A percentile compares a stretch with the other conserved stretches of the same genome.
These are phyloP conservation scores for Monopterus albus DNA, from an alignment of 2,113 vertebrate genomes.

Conservation along the genomic window DNA sequence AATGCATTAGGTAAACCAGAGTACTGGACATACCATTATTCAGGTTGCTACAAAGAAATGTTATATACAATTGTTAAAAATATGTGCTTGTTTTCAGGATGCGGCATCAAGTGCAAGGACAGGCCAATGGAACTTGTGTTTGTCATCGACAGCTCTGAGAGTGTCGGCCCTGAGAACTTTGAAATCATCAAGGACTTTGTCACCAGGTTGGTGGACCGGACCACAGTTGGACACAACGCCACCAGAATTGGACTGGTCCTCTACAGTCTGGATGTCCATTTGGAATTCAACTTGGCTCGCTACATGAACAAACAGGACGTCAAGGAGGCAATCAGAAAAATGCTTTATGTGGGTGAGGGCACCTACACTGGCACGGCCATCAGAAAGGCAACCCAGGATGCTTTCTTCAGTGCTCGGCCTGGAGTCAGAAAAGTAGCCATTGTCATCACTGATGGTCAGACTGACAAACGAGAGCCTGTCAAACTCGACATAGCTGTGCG, in stretches of 20 bases:
- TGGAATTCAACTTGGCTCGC: slow-evolving; percentile 88
- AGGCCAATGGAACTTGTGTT: slow-evolving; percentile 95
- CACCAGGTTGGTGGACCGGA: slow-evolving; percentile 88
- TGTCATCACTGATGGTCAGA: slow-evolving; percentile 90
- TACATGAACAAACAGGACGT: slow-evolving; percentile 85
- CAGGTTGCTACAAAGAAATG: neutral
- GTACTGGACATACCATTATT: neutral
- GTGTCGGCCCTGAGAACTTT: slow-evolving; percentile 93
- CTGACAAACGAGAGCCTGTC: slow-evolving; percentile 89
- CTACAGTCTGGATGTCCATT: slow-evolving; percentile 88
- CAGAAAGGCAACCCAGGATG: slow-evolving; percentile 89
- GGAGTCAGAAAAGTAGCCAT: slow-evolving; percentile 90
- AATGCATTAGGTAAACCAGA: neutral
- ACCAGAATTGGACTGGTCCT: slow-evolving; percentile 91
- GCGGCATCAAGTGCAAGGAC: slow-evolving; percentile 92
- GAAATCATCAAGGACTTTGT: slow-evolving; percentile 94
- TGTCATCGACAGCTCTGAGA: slow-evolving; percentile 95
- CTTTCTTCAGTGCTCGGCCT: slow-evolving; percentile 85
- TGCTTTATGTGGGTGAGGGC: slow-evolving; percentile 91
- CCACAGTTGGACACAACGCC: slow-evolving; percentile 89
- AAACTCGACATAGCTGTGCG: slow-evolving; percentile 88
- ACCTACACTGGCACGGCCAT: slow-evolving; percentile 92
- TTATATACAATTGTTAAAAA: neutral
- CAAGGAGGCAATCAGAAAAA: slow-evolving; percentile 89
- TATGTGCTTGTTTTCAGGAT: slow-evolving; percentile 82